phyloP scores from a whole-genome alignment of 2,797 vertebrate genomes.

The Rhinella marina region DNA sequence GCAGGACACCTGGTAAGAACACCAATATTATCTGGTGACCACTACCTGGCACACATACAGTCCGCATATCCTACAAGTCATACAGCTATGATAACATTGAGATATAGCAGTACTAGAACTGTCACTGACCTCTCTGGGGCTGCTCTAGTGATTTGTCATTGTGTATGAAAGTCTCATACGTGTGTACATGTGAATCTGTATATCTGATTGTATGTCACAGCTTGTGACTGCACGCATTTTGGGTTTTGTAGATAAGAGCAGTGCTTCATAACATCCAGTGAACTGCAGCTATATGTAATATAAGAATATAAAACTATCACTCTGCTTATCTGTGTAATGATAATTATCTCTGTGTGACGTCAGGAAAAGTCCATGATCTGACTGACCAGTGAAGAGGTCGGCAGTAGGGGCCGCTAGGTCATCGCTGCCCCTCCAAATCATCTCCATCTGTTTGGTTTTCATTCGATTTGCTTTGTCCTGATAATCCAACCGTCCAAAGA shows the following conservation, averaged over 20 bases:
- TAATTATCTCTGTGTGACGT: too few species aligned
- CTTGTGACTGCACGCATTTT: not conserved
- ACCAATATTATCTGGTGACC: not conserved
- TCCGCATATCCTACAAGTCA: too few species aligned
- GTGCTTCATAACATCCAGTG: too few species aligned
- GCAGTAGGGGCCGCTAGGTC: constrained; percentile 79
- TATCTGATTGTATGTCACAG: not conserved
- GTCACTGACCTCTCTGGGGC: not conserved
- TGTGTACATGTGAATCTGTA: not conserved
- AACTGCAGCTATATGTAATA: not conserved
- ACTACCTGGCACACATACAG: too few species aligned
- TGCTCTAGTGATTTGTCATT: not conserved
- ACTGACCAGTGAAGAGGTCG: constrained; percentile 88
- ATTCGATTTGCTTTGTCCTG: constrained; percentile 81
- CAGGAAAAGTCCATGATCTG: not conserved
- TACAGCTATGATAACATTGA: too few species aligned
- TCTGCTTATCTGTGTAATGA: too few species aligned
- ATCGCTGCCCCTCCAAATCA: constrained; percentile 85
- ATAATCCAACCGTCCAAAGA: constrained; percentile 89
- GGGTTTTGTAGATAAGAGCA: too few species aligned
- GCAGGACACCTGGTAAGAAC: constrained; percentile 81
- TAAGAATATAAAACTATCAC: too few species aligned
- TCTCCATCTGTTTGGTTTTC: constrained; percentile 78
- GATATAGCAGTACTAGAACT: not conserved
- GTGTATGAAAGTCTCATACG: too few species aligned